These are phyloP conservation scores for Microctenopoma stevenorrisi DNA, from an alignment of 2,797 vertebrate species.

Conservation along the genomic window DNA sequence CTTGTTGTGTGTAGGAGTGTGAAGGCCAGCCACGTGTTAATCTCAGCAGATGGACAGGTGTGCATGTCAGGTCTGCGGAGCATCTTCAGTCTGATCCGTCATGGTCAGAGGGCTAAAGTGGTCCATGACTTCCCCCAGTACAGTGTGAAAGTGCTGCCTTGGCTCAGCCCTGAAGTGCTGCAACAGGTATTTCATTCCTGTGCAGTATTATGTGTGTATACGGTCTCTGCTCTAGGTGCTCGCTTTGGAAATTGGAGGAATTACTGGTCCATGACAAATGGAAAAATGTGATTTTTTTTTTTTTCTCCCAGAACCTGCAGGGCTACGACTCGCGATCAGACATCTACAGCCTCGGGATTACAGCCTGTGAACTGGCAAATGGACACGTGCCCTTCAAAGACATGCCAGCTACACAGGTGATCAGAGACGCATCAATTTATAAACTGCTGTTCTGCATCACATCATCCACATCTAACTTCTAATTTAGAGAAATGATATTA, in stretches of 20 bases:
- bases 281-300: not conserved
- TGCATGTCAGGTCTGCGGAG: conserved; percentile 95
- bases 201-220: not conserved
- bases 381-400: conserved; percentile 99
- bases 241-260: not conserved
- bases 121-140: conserved; percentile 98
- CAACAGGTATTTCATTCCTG: conserved; percentile 88
- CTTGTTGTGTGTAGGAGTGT: conserved; percentile 87
- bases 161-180: conserved; percentile 97
- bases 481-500: not conserved
- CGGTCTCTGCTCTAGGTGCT: not conserved
- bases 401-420: conserved; percentile 97
- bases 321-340: conserved; percentile 97
- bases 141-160: conserved; percentile 94
- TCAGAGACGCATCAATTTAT: not conserved
- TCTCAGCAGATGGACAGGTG: conserved; percentile 94
- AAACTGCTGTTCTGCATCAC: not conserved
- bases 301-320: conserved; percentile 89
- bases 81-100: conserved; percentile 96
- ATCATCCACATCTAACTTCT: not conserved
- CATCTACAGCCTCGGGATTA: conserved; percentile 98
- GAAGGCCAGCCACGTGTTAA: conserved; percentile 96
- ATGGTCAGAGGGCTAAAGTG: conserved; percentile 92
- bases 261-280: not conserved
- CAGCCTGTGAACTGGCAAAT: conserved; percentile 97